These are phyloP conservation scores for Mayetiola destructor DNA, from an alignment of 2,888 invertebrate genomes.

Conservation along the genomic window DNA sequence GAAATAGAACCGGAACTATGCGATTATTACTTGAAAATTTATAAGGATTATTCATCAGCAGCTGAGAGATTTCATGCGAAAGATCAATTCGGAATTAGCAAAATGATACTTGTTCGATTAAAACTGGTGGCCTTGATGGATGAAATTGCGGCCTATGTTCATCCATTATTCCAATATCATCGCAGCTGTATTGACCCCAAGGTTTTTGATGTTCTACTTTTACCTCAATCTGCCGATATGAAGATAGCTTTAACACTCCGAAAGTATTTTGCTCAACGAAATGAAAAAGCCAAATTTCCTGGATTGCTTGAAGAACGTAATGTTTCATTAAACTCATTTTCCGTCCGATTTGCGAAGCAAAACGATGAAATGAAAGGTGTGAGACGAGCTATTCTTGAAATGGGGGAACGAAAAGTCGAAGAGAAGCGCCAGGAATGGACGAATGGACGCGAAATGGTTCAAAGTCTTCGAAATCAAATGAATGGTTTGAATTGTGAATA, in stretches of 20 bases:
- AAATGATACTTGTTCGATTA: not conserved
- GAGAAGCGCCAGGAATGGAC: not conserved
- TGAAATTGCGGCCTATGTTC: not conserved
- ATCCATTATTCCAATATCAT: not conserved
- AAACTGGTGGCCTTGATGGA: slow-evolving; percentile 1
- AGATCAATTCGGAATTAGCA: not conserved
- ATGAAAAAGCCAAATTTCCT: not conserved
- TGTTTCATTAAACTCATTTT: not conserved
- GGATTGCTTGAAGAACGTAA: not conserved
- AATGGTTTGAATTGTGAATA: not conserved
- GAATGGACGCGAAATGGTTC: not conserved
- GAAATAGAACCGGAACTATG: not conserved
- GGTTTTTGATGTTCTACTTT: not conserved
- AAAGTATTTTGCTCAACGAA: not conserved
- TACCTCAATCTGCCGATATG: not conserved
- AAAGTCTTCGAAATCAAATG: not conserved
- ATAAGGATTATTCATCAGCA: too few species aligned
- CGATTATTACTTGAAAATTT: too few species aligned
- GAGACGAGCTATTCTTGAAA: not conserved
- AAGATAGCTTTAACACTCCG: not conserved
- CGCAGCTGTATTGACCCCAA: not conserved
- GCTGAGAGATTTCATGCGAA: too few species aligned
- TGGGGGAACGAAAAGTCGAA: not conserved
- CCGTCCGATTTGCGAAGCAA: not conserved
- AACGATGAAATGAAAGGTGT: not conserved